Percentiles rank a stretch among this genome's conserved stretches.
Evolutionary conservation across 2,113 vertebrate genomes (phyloP).

Genomic region (Ameiurus melas): DNA sequence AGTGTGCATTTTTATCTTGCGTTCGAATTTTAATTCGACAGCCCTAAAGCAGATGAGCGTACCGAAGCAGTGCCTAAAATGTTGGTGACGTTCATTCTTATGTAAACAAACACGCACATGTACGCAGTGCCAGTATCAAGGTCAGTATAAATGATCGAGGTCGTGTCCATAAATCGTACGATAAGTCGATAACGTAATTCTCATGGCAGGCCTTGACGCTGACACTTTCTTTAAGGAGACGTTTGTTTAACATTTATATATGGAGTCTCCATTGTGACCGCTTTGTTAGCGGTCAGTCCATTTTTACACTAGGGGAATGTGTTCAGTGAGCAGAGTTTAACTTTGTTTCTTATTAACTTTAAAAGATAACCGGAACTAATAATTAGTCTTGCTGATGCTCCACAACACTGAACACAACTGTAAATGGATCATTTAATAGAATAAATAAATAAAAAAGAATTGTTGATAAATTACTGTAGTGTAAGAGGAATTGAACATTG

Average conservation of each 20-base stretch:
- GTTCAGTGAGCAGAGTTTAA: not conserved
- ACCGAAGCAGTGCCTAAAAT: too few species aligned
- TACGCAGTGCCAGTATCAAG: too few species aligned
- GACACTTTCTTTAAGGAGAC: not conserved
- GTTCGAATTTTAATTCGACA: too few species aligned
- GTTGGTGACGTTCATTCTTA: too few species aligned
- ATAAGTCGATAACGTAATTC: too few species aligned
- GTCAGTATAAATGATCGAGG: too few species aligned
- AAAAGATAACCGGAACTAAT: not conserved
- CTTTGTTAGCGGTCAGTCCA: not conserved
- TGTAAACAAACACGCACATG: too few species aligned
- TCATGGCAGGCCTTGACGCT: not conserved
- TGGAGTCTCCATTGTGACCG: not conserved
- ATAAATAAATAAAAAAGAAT: not conserved
- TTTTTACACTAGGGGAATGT: not conserved
- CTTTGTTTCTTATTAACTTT: not conserved
- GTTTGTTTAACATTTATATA: not conserved
- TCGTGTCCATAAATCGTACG: too few species aligned
- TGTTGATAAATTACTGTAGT: not conserved
- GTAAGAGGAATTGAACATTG: not conserved
- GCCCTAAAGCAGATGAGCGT: too few species aligned
- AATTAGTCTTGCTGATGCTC: not conserved
- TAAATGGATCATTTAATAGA: not conserved
- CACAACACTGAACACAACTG: not conserved
- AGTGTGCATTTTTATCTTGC: too few species aligned